Evolutionary conservation across 1,140 invertebrate genomes (phyloP).

Genomic region (Muscidifurax raptorellus): DNA sequence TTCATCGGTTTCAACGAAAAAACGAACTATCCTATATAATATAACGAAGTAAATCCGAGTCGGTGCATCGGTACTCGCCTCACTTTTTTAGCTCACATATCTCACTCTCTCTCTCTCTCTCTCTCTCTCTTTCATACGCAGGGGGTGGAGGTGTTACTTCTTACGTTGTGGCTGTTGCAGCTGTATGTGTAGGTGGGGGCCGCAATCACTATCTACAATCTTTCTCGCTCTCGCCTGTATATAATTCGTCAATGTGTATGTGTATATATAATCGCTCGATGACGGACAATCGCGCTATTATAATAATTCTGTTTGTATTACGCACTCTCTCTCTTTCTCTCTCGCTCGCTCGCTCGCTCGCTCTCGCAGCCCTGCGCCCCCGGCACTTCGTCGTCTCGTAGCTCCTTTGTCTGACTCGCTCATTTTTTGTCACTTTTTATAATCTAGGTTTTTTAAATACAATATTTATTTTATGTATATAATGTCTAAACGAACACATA

Average conservation of each 20-base stretch:
- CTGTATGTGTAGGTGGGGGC: neutral
- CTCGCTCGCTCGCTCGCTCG: neutral
- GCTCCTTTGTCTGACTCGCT: neutral
- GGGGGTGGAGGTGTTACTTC: neutral
- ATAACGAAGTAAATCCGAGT: constrained; percentile 26
- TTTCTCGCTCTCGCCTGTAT: neutral
- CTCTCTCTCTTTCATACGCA: neutral
- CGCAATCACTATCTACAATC: neutral
- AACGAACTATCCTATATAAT: constrained; percentile 26
- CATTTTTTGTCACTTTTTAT: constrained; percentile 21
- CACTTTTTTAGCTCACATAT: neutral
- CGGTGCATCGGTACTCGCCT: neutral
- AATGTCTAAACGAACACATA: constrained; percentile 72
- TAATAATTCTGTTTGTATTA: neutral
- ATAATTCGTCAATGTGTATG: neutral
- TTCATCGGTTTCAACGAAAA: neutral
- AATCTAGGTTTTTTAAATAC: constrained; percentile 54
- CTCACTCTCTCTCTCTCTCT: neutral
- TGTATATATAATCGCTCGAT: neutral
- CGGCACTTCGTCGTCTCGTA: constrained; percentile 32
- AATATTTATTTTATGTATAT: constrained; percentile 64
- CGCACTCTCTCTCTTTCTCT: neutral
- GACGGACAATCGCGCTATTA: neutral
- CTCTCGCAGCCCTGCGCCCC: neutral
- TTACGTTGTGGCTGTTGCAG: neutral